Conservation (phyloP, 2,797 vertebrate species). For the Aeoliscus strigatus region DNA sequence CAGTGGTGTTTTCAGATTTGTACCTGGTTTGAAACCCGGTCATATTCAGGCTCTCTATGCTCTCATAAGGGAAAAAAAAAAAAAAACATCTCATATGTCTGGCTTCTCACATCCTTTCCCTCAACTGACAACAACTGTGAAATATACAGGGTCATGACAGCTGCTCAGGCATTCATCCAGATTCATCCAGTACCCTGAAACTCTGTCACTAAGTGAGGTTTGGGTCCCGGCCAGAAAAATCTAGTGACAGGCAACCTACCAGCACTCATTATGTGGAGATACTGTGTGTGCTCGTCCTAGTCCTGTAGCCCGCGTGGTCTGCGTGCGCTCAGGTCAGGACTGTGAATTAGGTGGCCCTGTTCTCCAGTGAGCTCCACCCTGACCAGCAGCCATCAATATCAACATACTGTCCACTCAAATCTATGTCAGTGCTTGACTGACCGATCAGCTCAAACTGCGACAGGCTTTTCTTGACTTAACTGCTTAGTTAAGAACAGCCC, state of each 20-base stretch:
- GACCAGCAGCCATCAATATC: slow-evolving; percentile 51
- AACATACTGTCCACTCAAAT: slow-evolving; percentile 46
- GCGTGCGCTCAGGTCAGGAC: slow-evolving; percentile 45
- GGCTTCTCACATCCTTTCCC: slow-evolving; percentile 7
- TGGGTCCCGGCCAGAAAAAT: slow-evolving; percentile 49
- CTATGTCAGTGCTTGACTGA: slow-evolving; percentile 33
- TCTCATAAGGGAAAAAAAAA: too few species aligned
- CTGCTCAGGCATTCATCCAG: slow-evolving; percentile 56
- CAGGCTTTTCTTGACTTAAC: slow-evolving; percentile 45
- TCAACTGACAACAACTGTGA: slow-evolving; percentile 30
- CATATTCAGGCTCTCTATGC: too few species aligned
- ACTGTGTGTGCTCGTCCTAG: slow-evolving; percentile 43
- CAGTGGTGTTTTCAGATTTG: too few species aligned
- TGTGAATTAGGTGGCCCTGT: slow-evolving; percentile 43
- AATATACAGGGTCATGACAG: slow-evolving; percentile 36
- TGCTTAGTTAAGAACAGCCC: slow-evolving; percentile 45
- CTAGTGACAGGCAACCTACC: slow-evolving; percentile 50
- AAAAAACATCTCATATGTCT: too few species aligned
- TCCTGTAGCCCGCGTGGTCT: slow-evolving; percentile 32
- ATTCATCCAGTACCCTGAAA: slow-evolving; percentile 49
- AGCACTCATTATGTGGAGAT: slow-evolving; percentile 57
- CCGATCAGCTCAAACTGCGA: slow-evolving; percentile 20
- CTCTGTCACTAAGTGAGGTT: slow-evolving; percentile 53
- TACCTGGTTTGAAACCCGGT: too few species aligned
- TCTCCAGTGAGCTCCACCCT: slow-evolving; percentile 36